These are phyloP conservation scores for Schizaphis graminum DNA, from an alignment of 2,888 invertebrate genomes.

Conservation along the genomic window DNA sequence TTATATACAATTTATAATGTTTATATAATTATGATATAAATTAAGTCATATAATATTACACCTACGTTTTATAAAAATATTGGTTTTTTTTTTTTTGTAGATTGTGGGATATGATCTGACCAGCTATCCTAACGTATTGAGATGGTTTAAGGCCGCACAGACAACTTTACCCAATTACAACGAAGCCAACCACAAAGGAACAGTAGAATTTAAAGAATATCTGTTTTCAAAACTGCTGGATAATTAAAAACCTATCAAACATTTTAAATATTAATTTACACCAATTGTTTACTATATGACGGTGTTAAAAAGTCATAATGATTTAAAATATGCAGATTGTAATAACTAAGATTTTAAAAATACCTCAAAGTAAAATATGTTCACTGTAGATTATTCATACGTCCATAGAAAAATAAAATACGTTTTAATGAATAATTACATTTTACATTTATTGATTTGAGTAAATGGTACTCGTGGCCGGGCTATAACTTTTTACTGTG, in stretches of 20 bases:
- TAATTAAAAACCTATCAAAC: not conserved
- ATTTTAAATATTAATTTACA: not conserved
- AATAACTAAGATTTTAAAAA: not conserved
- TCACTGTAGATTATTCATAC: not conserved
- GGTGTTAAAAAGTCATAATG: not conserved
- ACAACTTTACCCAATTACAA: conserved; percentile 34
- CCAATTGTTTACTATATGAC: not conserved
- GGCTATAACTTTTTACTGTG: not conserved
- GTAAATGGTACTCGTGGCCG: not conserved
- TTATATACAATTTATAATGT: too few relatives aligned
- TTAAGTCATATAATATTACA: not conserved
- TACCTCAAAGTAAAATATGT: not conserved
- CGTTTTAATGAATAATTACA: not conserved
- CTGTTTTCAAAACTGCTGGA: conserved; percentile 11
- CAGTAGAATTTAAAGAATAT: not conserved
- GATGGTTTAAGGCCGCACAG: conserved; percentile 16
- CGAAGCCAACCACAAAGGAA: conserved; percentile 44
- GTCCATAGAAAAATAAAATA: not conserved
- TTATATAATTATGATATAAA: not conserved
- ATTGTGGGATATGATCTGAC: conserved; percentile 44
- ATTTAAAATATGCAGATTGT: not conserved
- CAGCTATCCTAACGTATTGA: conserved; percentile 33
- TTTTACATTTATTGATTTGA: not conserved
- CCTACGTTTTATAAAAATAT: not conserved
- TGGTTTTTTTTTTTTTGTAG: not conserved